Base-by-base conservation (phyloP, 2,113 vertebrate genomes). In the Uria aalge region DNA sequence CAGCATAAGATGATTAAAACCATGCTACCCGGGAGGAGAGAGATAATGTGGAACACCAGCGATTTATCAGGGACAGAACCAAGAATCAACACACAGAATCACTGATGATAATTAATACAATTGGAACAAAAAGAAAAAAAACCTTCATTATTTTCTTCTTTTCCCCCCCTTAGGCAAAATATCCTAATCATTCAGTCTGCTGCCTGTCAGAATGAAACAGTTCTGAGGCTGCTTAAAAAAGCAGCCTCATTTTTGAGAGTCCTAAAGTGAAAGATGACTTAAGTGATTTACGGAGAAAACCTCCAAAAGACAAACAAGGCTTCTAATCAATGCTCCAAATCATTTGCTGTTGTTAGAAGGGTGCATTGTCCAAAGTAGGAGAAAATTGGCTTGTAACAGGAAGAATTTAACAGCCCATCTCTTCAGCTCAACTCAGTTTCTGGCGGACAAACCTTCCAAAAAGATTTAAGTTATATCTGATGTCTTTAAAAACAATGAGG, bases 1-100 rank as follows among this genome's bases (percentile, higher is more conserved):
- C 91, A 91, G 95, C 60, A 9, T 96, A 97, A 97, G 94, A 96
- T 95, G 95, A 96, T 96, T 97, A 97, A 97, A 97, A 91, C 92
- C 91, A 96, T 83, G 80, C 94, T 94, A 92, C 89, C 90, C 71
- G 1, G 85, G 88, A 96, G 50, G 73, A 96, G 50, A 91, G 82
- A 96, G 92, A 97, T 95, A 96, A 97, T 94, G 90, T 82, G 92
- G 95, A 97, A 93, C 91, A 93, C 47, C 55, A 91, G 82, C 20
- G 38, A 90, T 97, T 97, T 98, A 95, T 81, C 80, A 67, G 85
- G 29, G 85, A 78, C 8, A 8, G 72, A 95, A 95, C 87, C 85
- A 89, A 93, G 80, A 96, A 95, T 91, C 95, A 80, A 83, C 74
- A 88, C 74, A 53, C 72, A 77, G 57, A 89, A 81, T 12, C 45